Conservation (phyloP, 2,113 vertebrate species). For the Pao palembangensis region DNA sequence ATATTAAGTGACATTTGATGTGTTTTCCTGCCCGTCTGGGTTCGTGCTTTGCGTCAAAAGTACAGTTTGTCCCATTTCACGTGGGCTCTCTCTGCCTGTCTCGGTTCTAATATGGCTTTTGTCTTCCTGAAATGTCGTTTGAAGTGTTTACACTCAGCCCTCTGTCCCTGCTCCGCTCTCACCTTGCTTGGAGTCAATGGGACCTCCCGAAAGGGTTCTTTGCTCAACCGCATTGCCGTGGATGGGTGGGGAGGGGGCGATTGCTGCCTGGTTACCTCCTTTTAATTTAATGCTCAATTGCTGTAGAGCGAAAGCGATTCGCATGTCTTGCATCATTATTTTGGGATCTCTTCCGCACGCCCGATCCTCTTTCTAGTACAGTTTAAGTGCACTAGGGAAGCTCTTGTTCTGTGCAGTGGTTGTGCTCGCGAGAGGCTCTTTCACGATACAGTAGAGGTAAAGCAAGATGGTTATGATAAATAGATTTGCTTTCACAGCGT, state of each 20-base stretch:
- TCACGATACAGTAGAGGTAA: constrained; percentile 41
- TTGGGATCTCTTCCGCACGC: constrained; percentile 18
- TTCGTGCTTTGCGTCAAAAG: constrained; percentile 17
- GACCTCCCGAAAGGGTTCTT: constrained; percentile 61
- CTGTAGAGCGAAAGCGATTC: constrained; percentile 33
- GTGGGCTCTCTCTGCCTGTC: not conserved
- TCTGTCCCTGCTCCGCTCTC: constrained; percentile 55
- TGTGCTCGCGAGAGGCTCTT: not conserved
- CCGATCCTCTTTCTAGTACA: constrained; percentile 25
- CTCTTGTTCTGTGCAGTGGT: constrained; percentile 13
- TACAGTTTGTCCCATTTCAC: not conserved
- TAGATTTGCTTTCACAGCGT: constrained; percentile 71
- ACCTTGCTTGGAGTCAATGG: constrained; percentile 69
- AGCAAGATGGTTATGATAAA: constrained; percentile 64
- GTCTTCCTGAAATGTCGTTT: constrained; percentile 42
- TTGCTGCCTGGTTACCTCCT: constrained; percentile 43
- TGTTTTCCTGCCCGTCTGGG: constrained; percentile 43
- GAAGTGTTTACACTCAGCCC: constrained; percentile 52
- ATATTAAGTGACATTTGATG: constrained; percentile 46
- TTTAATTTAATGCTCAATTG: constrained; percentile 50
- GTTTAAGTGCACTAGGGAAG: constrained; percentile 4
- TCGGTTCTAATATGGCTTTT: constrained; percentile 1
- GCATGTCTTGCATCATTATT: constrained; percentile 31
- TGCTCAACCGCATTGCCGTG: constrained; percentile 58
- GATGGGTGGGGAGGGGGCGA: constrained; percentile 56